Conservation (phyloP, 2,888 invertebrate genomes). For the Ochropleura plecta region DNA sequence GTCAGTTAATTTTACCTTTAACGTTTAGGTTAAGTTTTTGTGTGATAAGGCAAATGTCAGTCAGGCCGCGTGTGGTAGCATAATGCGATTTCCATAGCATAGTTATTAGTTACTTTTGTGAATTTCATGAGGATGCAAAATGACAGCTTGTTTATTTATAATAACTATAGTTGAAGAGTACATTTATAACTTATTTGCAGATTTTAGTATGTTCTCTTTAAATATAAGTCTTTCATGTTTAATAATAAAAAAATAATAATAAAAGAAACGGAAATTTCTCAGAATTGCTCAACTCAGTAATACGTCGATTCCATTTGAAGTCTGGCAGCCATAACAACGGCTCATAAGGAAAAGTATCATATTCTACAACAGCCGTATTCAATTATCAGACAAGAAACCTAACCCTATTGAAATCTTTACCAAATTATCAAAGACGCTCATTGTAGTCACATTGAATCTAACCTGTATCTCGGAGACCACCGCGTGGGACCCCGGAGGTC, state of each 20-base stretch:
- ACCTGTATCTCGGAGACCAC: constrained; percentile 1
- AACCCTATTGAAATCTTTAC: background rate
- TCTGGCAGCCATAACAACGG: background rate
- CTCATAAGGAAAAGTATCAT: background rate
- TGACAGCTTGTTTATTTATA: too few species aligned
- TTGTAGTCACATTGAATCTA: constrained; percentile 18
- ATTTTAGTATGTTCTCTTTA: too few species aligned
- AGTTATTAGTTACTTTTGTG: too few species aligned
- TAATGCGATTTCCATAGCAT: too few species aligned
- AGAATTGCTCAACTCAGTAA: background rate
- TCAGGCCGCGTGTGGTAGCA: too few species aligned
- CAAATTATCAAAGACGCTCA: background rate
- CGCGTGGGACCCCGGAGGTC: constrained; percentile 8
- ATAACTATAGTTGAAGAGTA: background rate
- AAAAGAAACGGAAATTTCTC: background rate
- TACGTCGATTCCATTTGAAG: background rate
- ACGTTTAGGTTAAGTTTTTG: background rate
- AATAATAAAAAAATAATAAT: background rate
- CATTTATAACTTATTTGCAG: background rate
- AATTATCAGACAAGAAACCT: background rate
- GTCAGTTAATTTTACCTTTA: background rate
- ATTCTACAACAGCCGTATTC: too few species aligned
- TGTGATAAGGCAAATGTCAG: too few species aligned
- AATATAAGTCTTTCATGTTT: too few species aligned
- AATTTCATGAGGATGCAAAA: too few species aligned